Conservation (phyloP, 2,113 vertebrate genomes). For the Peucedramus taeniatus region DNA sequence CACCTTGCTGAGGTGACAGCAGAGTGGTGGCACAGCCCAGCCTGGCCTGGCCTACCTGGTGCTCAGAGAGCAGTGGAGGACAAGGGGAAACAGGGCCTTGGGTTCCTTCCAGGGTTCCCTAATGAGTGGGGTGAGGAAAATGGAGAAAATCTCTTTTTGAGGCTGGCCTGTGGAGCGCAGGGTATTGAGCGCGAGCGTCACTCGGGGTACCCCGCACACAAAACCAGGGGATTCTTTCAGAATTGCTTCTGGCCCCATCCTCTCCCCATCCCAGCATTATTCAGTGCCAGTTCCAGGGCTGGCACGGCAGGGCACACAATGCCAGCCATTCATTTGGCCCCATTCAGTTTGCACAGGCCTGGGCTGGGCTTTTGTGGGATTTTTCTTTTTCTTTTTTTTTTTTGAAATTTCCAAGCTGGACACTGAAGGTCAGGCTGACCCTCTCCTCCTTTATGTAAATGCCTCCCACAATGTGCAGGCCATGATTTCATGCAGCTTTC, state of each 20-base stretch:
- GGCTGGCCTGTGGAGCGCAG: not conserved
- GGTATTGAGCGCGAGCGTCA: not conserved
- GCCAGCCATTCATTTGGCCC: slow-evolving; percentile 48
- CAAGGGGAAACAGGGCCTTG: not conserved
- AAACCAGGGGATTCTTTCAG: not conserved
- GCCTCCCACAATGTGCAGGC: not conserved
- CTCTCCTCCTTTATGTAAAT: not conserved
- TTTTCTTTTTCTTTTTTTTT: not conserved
- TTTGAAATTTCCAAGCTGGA: not conserved
- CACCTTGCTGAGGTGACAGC: fast-evolving
- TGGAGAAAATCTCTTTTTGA: not conserved
- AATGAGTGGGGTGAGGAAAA: not conserved
- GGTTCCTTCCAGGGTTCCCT: not conserved
- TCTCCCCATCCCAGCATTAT: not conserved
- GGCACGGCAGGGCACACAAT: slow-evolving; percentile 27
- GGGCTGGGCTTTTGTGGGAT: not conserved
- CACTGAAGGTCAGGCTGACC: slow-evolving; percentile 18
- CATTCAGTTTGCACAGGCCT: slow-evolving; percentile 4
- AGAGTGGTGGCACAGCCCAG: not conserved
- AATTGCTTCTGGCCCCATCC: not conserved
- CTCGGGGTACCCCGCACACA: not conserved
- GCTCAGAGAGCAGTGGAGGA: not conserved
- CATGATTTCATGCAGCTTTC: not conserved
- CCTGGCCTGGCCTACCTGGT: not conserved
- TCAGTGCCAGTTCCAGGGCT: not conserved